These are phyloP conservation scores for Iguana delicatissima DNA, from an alignment of 2,797 vertebrate genomes.

Conservation along the genomic window DNA sequence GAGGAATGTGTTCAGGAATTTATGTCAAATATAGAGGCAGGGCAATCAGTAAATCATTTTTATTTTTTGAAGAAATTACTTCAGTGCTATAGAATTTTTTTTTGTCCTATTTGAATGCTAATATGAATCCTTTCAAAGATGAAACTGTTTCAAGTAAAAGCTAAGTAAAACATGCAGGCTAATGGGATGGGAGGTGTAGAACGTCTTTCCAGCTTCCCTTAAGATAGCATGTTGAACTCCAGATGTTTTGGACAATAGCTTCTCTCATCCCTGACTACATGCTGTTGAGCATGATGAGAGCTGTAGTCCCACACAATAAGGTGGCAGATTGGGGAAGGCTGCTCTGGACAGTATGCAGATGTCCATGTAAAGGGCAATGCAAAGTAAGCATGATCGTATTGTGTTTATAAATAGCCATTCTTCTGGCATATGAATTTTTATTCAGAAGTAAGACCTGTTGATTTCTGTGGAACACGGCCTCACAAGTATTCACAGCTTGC, in stretches of 20 bases:
- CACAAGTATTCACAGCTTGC: background rate
- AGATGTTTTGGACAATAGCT: background rate
- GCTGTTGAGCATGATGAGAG: background rate
- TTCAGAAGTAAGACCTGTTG: background rate
- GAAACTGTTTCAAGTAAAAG: background rate
- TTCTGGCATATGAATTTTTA: background rate
- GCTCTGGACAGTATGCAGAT: background rate
- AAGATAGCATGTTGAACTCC: background rate
- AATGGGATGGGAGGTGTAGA: background rate
- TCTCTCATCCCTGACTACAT: background rate
- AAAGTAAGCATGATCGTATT: background rate
- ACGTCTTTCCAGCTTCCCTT: background rate
- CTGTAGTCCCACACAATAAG: background rate
- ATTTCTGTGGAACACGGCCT: background rate
- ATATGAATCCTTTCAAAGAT: constrained; percentile 10
- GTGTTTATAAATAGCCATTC: background rate
- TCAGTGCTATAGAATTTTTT: background rate
- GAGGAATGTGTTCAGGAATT: background rate
- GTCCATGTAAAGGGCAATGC: background rate
- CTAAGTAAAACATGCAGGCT: background rate
- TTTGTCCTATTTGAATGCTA: constrained; percentile 21
- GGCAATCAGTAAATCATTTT: background rate
- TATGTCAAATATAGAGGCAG: background rate
- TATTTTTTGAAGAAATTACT: background rate
- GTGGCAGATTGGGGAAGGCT: background rate